Evolutionary conservation across 2,113 vertebrate genomes (phyloP).

Genomic region (Nannobrachium achirus): DNA sequence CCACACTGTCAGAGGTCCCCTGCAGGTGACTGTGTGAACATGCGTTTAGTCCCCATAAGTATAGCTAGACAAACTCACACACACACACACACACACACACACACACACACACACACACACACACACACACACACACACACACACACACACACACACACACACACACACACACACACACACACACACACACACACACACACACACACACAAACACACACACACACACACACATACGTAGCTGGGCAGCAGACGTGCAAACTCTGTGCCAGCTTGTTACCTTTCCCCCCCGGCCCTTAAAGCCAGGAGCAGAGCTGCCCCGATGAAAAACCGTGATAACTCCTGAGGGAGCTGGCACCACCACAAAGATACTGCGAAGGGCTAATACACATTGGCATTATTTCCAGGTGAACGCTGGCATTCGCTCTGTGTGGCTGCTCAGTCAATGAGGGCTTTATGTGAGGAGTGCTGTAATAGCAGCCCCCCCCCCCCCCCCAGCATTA

Average conservation of each 20-base stretch:
- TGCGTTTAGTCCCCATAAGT: too few species aligned
- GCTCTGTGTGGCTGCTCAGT: conserved; percentile 29
- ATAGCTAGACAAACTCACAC: too few species aligned
- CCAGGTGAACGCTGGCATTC: conserved; percentile 50
- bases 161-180: too few species aligned
- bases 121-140: too few species aligned
- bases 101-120: too few species aligned
- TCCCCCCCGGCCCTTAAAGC: conserved; percentile 59
- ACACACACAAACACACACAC: too few species aligned
- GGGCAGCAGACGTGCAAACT: conserved; percentile 51
- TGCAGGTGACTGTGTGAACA: too few species aligned
- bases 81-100: too few species aligned
- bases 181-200: too few species aligned
- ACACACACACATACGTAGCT: conserved; percentile 34
- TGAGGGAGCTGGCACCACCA: conserved; percentile 53
- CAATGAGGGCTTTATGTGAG: conserved; percentile 44
- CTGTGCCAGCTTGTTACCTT: conserved; percentile 69
- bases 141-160: too few species aligned
- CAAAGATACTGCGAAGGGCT: conserved; percentile 55
- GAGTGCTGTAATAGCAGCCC: background rate
- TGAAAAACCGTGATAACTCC: conserved; percentile 53
- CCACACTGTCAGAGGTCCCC: too few species aligned
- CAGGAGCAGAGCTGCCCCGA: conserved; percentile 17
- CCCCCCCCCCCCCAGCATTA: background rate
- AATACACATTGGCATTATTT: conserved; percentile 52